Conservation (phyloP, 2,888 invertebrate species). For the Carpatolechia fugitivella region DNA sequence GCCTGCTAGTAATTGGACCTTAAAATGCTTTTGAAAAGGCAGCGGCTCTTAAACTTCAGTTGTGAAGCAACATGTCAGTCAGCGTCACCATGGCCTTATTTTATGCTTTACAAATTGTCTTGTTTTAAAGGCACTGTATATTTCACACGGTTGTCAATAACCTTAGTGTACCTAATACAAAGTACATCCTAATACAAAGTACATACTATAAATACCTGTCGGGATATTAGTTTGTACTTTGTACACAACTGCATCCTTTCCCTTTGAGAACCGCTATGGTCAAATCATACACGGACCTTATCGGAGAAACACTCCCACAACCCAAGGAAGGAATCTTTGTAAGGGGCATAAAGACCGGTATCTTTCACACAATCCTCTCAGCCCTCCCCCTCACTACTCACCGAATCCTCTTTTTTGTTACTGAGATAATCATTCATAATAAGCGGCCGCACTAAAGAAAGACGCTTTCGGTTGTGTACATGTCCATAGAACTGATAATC, state of each 20-base stretch:
- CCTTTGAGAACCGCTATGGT: conserved; percentile 1
- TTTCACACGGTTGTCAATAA: no score
- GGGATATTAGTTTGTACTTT: no score
- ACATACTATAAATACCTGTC: no score
- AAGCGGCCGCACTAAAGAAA: conserved; percentile 16
- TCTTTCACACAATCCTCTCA: conserved; percentile 34
- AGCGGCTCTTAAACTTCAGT: conserved; percentile 16
- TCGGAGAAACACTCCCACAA: conserved; percentile 19
- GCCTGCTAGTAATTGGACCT: conserved; percentile 66
- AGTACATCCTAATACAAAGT: no score
- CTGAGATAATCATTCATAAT: conserved; percentile 23
- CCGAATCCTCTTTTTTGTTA: conserved; percentile 12
- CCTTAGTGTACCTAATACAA: no score
- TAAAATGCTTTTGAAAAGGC: conserved; percentile 55
- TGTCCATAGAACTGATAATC: not conserved
- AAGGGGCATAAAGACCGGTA: conserved; percentile 31
- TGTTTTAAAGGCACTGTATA: not conserved
- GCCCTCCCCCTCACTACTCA: conserved; percentile 18
- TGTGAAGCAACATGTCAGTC: not conserved
- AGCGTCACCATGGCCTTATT: not conserved
- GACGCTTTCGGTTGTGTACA: conserved; percentile 5
- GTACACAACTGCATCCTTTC: no score
- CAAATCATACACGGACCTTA: not conserved
- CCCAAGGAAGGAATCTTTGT: conserved; percentile 27
- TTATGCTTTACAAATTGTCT: not conserved